A percentile compares a stretch with the other conserved stretches of the same genome.
Conservation (phyloP, 2,113 vertebrate species). For the Australoheros scitulus region DNA sequence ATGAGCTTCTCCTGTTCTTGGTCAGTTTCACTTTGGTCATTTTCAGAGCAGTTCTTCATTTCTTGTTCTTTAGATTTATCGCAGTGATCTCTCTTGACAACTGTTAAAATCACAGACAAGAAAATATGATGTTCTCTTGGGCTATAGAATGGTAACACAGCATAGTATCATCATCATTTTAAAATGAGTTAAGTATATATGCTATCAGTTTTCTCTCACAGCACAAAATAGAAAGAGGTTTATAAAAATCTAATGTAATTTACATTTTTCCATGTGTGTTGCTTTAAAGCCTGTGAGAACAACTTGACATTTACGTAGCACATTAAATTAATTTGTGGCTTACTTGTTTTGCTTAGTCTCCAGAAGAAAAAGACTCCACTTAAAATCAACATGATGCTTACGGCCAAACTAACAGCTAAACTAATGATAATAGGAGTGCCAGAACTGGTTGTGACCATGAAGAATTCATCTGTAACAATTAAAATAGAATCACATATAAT, state of each 20-base stretch:
- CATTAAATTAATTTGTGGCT: not conserved
- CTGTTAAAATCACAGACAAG: not conserved
- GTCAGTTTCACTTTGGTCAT: too few relatives aligned
- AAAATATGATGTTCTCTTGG: not conserved
- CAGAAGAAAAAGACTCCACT: not conserved
- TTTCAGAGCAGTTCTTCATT: too few relatives aligned
- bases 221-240: not conserved
- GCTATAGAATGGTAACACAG: fast-evolving
- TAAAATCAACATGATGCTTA: not conserved
- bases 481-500: fast-evolving
- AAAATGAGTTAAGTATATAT: not conserved
- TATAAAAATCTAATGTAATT: not conserved
- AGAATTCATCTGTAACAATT: fast-evolving
- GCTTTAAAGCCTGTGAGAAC: not conserved
- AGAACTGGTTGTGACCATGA: fast-evolving
- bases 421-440: fast-evolving
- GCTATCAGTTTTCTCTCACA: too few relatives aligned
- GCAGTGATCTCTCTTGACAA: fast-evolving
- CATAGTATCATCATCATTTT: fast-evolving
- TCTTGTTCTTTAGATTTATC: too few relatives aligned
- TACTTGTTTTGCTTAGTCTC: not conserved
- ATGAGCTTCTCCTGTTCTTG: too few relatives aligned
- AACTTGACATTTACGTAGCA: not conserved
- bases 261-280: fast-evolving
- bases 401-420: not conserved